These are phyloP conservation scores for Cavia aperea DNA, from an alignment of 2,113 vertebrate species.

Conservation along the genomic window DNA sequence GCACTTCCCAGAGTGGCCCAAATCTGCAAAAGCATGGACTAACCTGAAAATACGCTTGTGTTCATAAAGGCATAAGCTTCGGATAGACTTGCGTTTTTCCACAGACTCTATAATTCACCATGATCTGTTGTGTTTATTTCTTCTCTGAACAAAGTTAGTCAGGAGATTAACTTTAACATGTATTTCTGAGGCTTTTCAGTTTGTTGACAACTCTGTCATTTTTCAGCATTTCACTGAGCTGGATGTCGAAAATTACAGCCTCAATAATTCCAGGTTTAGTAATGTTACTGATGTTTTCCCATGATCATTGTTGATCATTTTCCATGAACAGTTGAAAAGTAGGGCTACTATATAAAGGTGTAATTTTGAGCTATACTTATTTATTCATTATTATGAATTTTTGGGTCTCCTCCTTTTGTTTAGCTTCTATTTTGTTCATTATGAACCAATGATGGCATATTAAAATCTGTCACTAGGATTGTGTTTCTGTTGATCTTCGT, in stretches of 20 bases:
- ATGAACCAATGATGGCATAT: background rate
- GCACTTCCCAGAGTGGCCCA: background rate
- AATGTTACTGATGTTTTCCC: background rate
- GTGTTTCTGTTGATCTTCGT: background rate
- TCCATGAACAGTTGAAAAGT: background rate
- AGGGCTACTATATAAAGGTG: background rate
- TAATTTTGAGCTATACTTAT: background rate
- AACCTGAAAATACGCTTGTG: background rate
- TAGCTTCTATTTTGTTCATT: background rate
- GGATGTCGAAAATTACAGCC: background rate
- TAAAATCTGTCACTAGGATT: conserved; percentile 13
- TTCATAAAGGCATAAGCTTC: background rate
- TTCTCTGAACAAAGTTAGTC: background rate
- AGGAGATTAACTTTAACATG: background rate
- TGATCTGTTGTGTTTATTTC: background rate
- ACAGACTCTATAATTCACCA: background rate
- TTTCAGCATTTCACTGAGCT: background rate
- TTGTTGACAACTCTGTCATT: background rate
- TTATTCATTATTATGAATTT: conserved; percentile 32
- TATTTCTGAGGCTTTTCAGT: background rate
- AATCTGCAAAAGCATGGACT: background rate
- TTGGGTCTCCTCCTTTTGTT: background rate
- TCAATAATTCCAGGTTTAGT: background rate
- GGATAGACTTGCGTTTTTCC: background rate
- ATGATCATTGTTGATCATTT: background rate